These are phyloP conservation scores for Dolichomitus sp. DNA, from an alignment of 2,888 invertebrate species.

Conservation along the genomic window DNA sequence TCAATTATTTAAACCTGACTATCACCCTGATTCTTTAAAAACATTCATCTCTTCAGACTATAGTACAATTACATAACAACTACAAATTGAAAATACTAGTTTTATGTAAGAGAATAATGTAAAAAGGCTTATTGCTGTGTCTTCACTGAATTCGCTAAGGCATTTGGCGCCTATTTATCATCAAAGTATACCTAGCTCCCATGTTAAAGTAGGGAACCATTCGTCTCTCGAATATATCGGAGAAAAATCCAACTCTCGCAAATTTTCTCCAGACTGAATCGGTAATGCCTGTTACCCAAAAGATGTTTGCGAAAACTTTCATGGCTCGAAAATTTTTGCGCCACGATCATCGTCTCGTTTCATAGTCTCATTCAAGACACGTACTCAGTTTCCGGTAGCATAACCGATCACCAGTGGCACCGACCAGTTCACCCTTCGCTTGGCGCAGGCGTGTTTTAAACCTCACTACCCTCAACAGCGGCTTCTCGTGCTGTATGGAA, in stretches of 20 bases:
- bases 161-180: not conserved
- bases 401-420: constrained; percentile 27
- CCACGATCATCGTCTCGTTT: constrained; percentile 40
- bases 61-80: too few relatives aligned
- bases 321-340: constrained; percentile 51
- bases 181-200: too few relatives aligned
- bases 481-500: constrained; percentile 50
- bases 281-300: constrained; percentile 36
- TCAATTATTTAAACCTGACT: too few relatives aligned
- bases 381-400: constrained; percentile 52
- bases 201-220: not conserved
- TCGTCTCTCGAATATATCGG: constrained; percentile 2
- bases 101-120: too few relatives aligned
- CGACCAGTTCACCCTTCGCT: constrained; percentile 44
- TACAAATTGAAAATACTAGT: too few relatives aligned
- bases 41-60: too few relatives aligned
- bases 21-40: too few relatives aligned
- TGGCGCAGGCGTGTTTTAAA: constrained; percentile 39
- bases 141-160: not conserved
- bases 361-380: constrained; percentile 55
- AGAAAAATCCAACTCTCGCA: constrained; percentile 42
- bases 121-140: not conserved
- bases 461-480: constrained; percentile 52
- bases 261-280: constrained; percentile 38
- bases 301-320: constrained; percentile 60